These are phyloP conservation scores for Torymus texanus DNA, from an alignment of 2,888 invertebrate species.

Conservation along the genomic window DNA sequence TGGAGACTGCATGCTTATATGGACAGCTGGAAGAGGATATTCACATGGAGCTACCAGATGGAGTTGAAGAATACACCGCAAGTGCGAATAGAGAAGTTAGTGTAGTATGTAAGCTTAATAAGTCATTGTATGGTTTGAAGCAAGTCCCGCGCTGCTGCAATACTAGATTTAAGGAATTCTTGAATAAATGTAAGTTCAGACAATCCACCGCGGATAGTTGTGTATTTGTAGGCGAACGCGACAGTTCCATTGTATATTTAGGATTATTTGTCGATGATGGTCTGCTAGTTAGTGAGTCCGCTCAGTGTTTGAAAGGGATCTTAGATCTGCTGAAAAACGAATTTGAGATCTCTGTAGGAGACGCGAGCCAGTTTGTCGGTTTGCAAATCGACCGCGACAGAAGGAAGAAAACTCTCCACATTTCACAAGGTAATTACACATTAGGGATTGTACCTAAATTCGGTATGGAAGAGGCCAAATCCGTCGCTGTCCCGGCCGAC, in stretches of 20 bases:
- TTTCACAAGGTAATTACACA: too few relatives aligned
- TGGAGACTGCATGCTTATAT: background rate
- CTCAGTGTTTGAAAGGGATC: too few relatives aligned
- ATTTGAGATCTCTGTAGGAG: background rate
- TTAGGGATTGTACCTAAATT: too few relatives aligned
- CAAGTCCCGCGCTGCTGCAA: background rate
- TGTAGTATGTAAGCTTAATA: slow-evolving; percentile 1
- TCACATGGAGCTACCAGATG: background rate
- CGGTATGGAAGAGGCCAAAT: too few relatives aligned
- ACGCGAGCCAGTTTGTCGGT: too few relatives aligned
- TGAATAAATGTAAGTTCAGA: background rate
- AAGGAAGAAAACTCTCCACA: too few relatives aligned
- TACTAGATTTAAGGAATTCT: background rate
- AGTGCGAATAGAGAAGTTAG: too few relatives aligned
- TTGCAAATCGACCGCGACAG: too few relatives aligned
- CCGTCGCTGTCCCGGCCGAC: too few relatives aligned
- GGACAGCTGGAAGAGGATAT: background rate
- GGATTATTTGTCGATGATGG: slow-evolving; percentile 13
- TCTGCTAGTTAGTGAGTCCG: background rate
- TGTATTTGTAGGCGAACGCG: background rate
- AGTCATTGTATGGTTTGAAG: slow-evolving; percentile 20
- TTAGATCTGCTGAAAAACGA: background rate
- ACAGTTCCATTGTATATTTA: background rate
- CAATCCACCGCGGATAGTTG: background rate
- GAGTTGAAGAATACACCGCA: background rate